phyloP scores from a whole-genome alignment of 2,888 invertebrate species.

The Dromius quadrimaculatus region DNA sequence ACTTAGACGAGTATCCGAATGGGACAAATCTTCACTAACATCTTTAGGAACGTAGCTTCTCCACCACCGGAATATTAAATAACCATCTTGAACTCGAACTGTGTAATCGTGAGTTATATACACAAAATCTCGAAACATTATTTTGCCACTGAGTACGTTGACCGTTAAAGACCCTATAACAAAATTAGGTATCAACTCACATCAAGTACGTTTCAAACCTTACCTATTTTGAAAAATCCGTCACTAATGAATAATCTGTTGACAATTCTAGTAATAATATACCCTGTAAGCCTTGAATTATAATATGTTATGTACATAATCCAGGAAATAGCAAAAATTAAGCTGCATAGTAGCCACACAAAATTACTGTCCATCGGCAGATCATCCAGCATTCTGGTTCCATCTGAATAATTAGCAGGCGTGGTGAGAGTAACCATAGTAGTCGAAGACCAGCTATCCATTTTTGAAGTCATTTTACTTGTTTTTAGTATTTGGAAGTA shows the following conservation, averaged over 20 bases:
- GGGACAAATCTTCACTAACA: conserved; percentile 95
- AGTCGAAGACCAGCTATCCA: neutral
- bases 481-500: neutral
- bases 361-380: conserved; percentile 84
- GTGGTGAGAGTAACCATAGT: conserved; percentile 23
- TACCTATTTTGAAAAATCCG: conserved; percentile 91
- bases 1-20: conserved; percentile 92
- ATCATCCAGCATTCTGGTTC: conserved; percentile 69
- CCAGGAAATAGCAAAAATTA: conserved; percentile 89
- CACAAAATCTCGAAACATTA: conserved; percentile 97
- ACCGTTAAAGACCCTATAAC: conserved; percentile 90
- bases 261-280: conserved; percentile 87
- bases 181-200: conserved; percentile 30
- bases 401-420: conserved; percentile 30
- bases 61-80: conserved; percentile 99
- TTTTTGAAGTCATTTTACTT: conserved; percentile 7
- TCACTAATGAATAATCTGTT: conserved; percentile 88
- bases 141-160: conserved; percentile 96
- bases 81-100: conserved; percentile 94
- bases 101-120: conserved; percentile 95
- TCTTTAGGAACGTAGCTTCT: conserved; percentile 94
- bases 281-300: conserved; percentile 92
- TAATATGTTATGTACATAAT: conserved; percentile 95
- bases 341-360: conserved; percentile 81
- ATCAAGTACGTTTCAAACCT: conserved; percentile 60